phyloP scores from a whole-genome alignment of 2,888 invertebrate genomes.

The Gastrophysa polygoni region DNA sequence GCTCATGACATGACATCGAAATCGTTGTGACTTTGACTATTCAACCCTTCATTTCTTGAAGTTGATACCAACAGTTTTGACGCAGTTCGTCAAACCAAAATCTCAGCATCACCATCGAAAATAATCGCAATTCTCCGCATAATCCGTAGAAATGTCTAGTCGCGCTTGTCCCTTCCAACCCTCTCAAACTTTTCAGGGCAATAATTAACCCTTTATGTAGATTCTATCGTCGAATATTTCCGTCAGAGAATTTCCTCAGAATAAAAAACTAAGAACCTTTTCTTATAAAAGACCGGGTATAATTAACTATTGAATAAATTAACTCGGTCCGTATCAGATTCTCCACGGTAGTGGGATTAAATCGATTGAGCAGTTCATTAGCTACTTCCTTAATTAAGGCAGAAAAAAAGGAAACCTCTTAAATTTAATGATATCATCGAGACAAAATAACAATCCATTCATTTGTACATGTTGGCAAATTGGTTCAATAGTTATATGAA shows the following conservation, averaged over 20 bases:
- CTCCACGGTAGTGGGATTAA: conserved; percentile 54
- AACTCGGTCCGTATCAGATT: conserved; percentile 54
- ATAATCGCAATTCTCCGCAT: neutral
- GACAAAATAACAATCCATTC: conserved; percentile 36
- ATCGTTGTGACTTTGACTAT: too few relatives aligned
- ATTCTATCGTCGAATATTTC: conserved; percentile 5
- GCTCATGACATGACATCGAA: too few relatives aligned
- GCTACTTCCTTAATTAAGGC: conserved; percentile 54
- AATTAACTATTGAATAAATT: conserved; percentile 57
- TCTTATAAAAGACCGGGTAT: conserved; percentile 45
- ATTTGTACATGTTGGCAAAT: conserved; percentile 18
- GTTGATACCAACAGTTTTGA: too few relatives aligned
- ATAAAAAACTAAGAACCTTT: conserved; percentile 30
- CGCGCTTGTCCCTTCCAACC: neutral
- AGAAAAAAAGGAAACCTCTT: conserved; percentile 44
- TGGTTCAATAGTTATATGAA: conserved; percentile 15
- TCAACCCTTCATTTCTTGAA: too few relatives aligned
- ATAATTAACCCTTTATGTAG: conserved; percentile 17
- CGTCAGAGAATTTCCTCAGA: conserved; percentile 11
- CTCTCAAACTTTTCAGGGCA: neutral
- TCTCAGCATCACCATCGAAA: too few relatives aligned
- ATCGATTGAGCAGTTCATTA: conserved; percentile 57
- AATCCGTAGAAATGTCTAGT: neutral
- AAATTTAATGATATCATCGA: conserved; percentile 43
- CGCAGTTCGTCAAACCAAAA: too few relatives aligned